A percentile compares a stretch with the other conserved stretches of the same genome.
Conservation (phyloP, 2,888 invertebrate genomes). For the Pemphredon lugubris region DNA sequence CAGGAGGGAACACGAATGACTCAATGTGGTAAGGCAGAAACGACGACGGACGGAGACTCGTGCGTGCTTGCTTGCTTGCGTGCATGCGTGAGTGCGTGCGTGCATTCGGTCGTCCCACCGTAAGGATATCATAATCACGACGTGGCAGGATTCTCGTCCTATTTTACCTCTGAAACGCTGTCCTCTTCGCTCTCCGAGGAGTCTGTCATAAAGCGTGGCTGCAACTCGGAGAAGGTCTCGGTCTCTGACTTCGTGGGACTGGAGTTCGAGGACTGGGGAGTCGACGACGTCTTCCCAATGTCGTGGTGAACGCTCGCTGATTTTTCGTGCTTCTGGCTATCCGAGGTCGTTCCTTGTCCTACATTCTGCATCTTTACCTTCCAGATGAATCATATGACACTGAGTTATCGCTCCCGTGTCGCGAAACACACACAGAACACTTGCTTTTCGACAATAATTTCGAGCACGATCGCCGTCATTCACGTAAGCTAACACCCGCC, state of each 20-base stretch:
- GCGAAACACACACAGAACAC: constrained; percentile 76
- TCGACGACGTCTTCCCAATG: constrained; percentile 83
- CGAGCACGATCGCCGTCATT: constrained; percentile 80
- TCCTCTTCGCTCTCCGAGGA: constrained; percentile 98
- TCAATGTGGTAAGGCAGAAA: constrained; percentile 27
- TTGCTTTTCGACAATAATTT: constrained; percentile 70
- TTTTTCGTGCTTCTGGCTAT: constrained; percentile 86
- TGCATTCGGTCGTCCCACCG: constrained; percentile 39
- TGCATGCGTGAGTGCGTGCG: constrained; percentile 28
- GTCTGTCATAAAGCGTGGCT: constrained; percentile 95
- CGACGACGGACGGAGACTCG: constrained; percentile 40
- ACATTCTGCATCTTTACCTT: constrained; percentile 96
- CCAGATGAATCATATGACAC: constrained; percentile 83
- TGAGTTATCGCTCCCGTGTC: constrained; percentile 76
- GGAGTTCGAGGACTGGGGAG: constrained; percentile 92
- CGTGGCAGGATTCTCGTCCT: constrained; percentile 35
- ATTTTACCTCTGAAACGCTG: constrained; percentile 95
- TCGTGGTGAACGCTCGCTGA: constrained; percentile 84
- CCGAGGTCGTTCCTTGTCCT: constrained; percentile 88
- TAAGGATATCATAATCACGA: constrained; percentile 45
- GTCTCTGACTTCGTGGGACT: constrained; percentile 90
- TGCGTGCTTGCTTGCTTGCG: constrained; percentile 5
- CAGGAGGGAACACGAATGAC: constrained; percentile 12
- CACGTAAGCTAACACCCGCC: constrained; percentile 85
- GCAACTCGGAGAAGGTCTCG: constrained; percentile 92